Conservation (phyloP, 2,888 invertebrate species). For the Ommatoiulus sabulosus region DNA sequence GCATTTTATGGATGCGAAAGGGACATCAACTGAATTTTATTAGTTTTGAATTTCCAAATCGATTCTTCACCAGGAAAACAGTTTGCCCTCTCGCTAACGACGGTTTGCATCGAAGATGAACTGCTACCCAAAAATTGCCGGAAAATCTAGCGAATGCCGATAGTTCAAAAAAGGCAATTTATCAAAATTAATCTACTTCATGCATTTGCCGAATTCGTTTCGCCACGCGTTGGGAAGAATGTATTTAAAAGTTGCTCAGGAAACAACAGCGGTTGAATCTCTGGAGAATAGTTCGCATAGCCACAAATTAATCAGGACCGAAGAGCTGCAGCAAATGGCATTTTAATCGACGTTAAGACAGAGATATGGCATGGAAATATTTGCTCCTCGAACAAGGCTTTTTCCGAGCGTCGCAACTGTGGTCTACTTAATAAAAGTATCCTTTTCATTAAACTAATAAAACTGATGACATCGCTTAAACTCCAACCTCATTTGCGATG, state of each 20-base stretch:
- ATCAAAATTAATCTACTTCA: conserved; percentile 27
- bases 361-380: neutral
- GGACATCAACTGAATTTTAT: conserved; percentile 12
- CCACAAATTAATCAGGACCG: neutral
- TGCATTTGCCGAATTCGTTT: neutral
- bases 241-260: neutral
- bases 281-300: neutral
- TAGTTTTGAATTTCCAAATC: conserved; percentile 14
- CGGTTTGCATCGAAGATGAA: conserved; percentile 1
- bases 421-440: neutral
- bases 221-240: neutral
- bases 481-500: neutral
- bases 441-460: neutral
- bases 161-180: conserved; percentile 15
- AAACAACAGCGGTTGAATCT: conserved; percentile 26
- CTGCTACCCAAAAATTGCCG: neutral
- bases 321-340: neutral
- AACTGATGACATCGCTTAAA: neutral
- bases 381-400: neutral
- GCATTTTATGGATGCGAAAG: conserved; percentile 28
- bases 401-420: neutral
- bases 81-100: conserved; percentile 21
- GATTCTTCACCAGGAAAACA: neutral
- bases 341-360: neutral
- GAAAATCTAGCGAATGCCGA: neutral